Evolutionary conservation across 2,888 invertebrate genomes (phyloP).

Genomic region (Caenorhabditis sinica): DNA sequence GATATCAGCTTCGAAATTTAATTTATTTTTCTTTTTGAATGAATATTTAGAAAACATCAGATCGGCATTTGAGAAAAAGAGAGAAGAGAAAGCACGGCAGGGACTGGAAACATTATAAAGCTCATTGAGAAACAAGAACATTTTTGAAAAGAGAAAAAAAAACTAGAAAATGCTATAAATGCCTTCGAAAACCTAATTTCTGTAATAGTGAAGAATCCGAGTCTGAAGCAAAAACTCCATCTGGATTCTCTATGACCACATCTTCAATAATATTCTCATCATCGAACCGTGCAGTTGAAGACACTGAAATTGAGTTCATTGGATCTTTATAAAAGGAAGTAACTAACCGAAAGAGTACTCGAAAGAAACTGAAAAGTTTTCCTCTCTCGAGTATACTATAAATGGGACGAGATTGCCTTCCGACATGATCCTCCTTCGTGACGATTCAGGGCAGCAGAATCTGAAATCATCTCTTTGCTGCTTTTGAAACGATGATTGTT

Average conservation of each 20-base stretch:
- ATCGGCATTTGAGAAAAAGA: conserved; percentile 20
- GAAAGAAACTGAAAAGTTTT: conserved; percentile 64
- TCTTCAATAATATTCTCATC: conserved; percentile 10
- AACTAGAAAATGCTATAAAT: conserved; percentile 3
- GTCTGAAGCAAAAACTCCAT: conserved; percentile 44
- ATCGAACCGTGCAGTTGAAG: conserved; percentile 36
- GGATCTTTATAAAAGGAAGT: not conserved
- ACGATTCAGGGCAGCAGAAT: conserved; percentile 70
- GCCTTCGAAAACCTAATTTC: conserved; percentile 21
- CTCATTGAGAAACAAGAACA: conserved; percentile 13
- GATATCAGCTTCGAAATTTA: conserved; percentile 3
- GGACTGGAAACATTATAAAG: conserved; percentile 14
- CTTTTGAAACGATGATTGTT: not conserved
- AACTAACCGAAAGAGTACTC: conserved; percentile 70
- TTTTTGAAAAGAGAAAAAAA: not conserved
- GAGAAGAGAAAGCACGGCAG: conserved; percentile 23
- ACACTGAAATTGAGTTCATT: conserved; percentile 19
- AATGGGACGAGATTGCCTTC: conserved; percentile 70
- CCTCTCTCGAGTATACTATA: conserved; percentile 65
- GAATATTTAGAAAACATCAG: not conserved
- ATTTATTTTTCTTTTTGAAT: conserved; percentile 17
- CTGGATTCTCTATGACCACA: conserved; percentile 12
- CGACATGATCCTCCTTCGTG: conserved; percentile 61
- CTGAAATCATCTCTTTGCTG: conserved; percentile 41
- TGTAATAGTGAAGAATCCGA: conserved; percentile 30